Conservation (phyloP, 2,797 vertebrate genomes). For the Brachymystax lenok region DNA sequence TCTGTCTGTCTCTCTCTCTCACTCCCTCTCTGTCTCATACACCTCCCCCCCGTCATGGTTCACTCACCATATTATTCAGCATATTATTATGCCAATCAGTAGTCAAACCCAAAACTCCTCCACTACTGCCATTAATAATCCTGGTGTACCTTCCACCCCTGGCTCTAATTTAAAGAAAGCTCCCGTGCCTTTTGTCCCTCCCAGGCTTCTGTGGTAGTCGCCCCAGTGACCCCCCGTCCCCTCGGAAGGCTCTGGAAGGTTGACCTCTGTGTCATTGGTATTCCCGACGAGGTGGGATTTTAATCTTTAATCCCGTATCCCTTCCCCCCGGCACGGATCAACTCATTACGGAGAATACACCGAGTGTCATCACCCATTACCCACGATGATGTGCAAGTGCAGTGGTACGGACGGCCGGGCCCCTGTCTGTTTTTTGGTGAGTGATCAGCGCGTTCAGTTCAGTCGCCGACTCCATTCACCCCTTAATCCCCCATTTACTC, state of each 20-base stretch:
- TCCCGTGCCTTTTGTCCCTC: slow-evolving; percentile 17
- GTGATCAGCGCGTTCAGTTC: slow-evolving; percentile 47
- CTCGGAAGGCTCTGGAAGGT: slow-evolving; percentile 57
- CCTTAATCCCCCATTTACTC: slow-evolving; percentile 69
- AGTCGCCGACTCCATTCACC: slow-evolving; percentile 36
- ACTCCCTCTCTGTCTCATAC: slow-evolving; percentile 10
- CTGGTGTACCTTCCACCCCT: not conserved
- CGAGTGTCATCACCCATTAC: slow-evolving; percentile 82
- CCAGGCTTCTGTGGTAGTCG: not conserved
- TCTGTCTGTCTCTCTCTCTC: slow-evolving; percentile 9
- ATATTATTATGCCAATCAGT: slow-evolving; percentile 3
- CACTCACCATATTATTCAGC: slow-evolving; percentile 22
- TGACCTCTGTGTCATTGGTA: slow-evolving; percentile 83
- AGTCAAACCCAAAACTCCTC: not conserved
- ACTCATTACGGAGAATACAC: slow-evolving; percentile 86
- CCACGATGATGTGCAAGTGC: slow-evolving; percentile 78
- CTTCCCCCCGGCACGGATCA: slow-evolving; percentile 83
- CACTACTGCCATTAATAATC: not conserved
- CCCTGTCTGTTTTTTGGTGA: slow-evolving; percentile 34
- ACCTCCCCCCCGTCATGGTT: slow-evolving; percentile 9
- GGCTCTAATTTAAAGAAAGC: slow-evolving; percentile 5
- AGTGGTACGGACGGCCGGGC: slow-evolving; percentile 10
- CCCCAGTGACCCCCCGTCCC: not conserved
- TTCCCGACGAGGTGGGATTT: slow-evolving; percentile 87
- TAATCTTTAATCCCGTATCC: slow-evolving; percentile 90